Percentiles rank a stretch among this genome's conserved stretches.
phyloP scores from a whole-genome alignment of 1,140 invertebrate genomes.

The Diorhabda elongata region DNA sequence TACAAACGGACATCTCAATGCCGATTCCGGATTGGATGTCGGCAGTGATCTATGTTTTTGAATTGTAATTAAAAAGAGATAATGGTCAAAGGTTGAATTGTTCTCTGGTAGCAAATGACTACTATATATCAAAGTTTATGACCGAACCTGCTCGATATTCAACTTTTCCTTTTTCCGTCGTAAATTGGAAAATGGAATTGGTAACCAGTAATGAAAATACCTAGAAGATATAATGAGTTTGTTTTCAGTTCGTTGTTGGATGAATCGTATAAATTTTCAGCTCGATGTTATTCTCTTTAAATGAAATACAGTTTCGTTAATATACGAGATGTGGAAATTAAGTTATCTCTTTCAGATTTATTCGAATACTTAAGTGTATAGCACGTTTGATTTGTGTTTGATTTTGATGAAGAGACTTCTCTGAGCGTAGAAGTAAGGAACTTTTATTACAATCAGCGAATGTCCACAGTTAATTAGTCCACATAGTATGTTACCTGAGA shows the following conservation, averaged over 20 bases:
- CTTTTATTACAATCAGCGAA: too few species aligned
- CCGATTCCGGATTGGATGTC: neutral
- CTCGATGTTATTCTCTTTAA: too few species aligned
- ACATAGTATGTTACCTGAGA: too few species aligned
- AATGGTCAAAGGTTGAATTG: constrained; percentile 5
- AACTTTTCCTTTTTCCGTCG: neutral
- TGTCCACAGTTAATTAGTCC: too few species aligned
- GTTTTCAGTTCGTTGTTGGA: neutral
- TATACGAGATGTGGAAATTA: too few species aligned
- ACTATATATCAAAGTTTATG: constrained; percentile 12
- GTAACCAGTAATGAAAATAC: neutral
- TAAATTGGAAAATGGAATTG: neutral
- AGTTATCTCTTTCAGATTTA: too few species aligned
- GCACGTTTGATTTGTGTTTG: too few species aligned
- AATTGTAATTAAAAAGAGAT: constrained; percentile 14
- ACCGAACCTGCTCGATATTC: constrained; percentile 5
- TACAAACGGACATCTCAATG: neutral
- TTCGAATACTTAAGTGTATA: too few species aligned
- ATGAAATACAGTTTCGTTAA: too few species aligned
- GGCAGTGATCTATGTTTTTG: constrained; percentile 8
- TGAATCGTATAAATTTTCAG: too few species aligned
- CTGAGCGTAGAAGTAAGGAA: too few species aligned
- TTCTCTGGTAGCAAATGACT: constrained; percentile 2
- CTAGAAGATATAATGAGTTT: neutral
- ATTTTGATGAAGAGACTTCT: too few species aligned